Conservation (phyloP, 2,113 vertebrate species). For the Rhinoderma darwinii region DNA sequence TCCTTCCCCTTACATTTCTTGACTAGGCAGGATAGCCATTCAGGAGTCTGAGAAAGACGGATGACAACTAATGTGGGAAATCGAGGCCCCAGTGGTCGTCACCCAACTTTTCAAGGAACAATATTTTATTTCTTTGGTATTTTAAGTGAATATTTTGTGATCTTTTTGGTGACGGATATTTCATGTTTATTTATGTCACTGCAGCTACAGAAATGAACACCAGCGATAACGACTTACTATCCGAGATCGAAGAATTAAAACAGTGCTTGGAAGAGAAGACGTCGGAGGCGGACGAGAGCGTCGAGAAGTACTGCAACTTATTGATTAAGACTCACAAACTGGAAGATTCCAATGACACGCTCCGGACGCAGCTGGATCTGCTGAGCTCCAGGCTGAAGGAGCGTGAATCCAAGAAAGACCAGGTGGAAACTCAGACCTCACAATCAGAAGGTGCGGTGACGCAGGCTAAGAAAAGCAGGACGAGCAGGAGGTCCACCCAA, state of each 20-base stretch:
- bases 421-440: constrained; percentile 46
- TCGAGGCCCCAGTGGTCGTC: too few species aligned
- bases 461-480: constrained; percentile 20
- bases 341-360: constrained; percentile 81
- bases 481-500: constrained; percentile 64
- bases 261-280: constrained; percentile 76
- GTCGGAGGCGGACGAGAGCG: constrained; percentile 82
- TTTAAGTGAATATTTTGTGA: too few species aligned
- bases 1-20: too few species aligned
- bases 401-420: constrained; percentile 4
- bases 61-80: too few species aligned
- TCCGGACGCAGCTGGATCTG: constrained; percentile 77
- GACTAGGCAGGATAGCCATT: too few species aligned
- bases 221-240: constrained; percentile 65
- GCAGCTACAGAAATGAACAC: constrained; percentile 64
- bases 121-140: too few species aligned
- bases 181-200: not conserved
- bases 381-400: constrained; percentile 67
- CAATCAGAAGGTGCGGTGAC: not conserved
- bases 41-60: too few species aligned
- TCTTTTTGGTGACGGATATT: too few species aligned
- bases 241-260: constrained; percentile 80
- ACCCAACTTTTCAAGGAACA: too few species aligned
- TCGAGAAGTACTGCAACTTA: constrained; percentile 87
- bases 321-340: constrained; percentile 83